Evolutionary conservation across 2,888 invertebrate species (phyloP), one percentile per base, ranked within the genome.

Genomic region (Scaptomyza reducta): DNA sequence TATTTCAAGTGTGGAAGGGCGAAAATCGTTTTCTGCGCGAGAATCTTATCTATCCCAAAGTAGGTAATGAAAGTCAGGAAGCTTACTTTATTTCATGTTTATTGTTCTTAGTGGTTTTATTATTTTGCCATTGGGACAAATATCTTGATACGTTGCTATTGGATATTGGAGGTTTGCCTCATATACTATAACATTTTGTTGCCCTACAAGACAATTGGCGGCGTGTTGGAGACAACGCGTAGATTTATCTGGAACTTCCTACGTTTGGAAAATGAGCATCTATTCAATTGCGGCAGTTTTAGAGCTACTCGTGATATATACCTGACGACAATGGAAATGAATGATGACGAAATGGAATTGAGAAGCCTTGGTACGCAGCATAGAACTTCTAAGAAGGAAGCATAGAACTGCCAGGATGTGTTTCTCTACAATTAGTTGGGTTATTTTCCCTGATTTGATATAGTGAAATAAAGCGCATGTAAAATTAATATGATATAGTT

Each of bases 171-270:
- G 38, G 95, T 97, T 87, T 93, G 95, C 38, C 91, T 98, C 9
- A 95, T 95, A 0, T 96, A 97, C 91, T 94, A 95, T 82, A 93
- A 94, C 1, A 92, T 94, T 56, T 93, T 96, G 22, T 93, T 94
- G 68, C 93, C 93, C 0, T 97, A 97, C 88, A 93, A 94, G 10
- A 95, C 96, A 0, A 93, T 97, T 67, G 90, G 95, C 27, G 95
- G 96, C 35, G 95, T 96, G 0, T 92, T 96, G 0, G 97, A 97
- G 93, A 96, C 97, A 0, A 95, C 96, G 88, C 66, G 96, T 89
- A 94, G 99, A 59, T 99, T 98, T 92, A 94, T 99, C 38, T 99
- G 99, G 99, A 99, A 99, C 92, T 99, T 97, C 92, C 97, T 99
- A 93, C 98, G 99, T 0, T 92, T 99, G 86, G 99, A 99, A 92